These are phyloP conservation scores for Peromyscus leucopus DNA, from an alignment of 2,113 vertebrate species.

Conservation along the genomic window DNA sequence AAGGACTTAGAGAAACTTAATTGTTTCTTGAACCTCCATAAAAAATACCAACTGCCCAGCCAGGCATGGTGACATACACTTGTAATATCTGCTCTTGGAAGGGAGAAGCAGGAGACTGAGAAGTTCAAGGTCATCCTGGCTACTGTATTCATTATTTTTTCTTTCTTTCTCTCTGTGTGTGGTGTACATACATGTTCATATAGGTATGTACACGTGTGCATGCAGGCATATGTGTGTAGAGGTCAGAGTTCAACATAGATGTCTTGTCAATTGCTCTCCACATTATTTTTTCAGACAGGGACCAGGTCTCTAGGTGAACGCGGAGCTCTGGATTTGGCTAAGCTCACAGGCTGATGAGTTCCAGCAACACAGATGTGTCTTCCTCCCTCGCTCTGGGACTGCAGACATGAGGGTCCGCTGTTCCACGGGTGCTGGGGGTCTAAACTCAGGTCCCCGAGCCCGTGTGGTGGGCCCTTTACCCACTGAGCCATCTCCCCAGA, in stretches of 20 bases:
- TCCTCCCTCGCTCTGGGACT: not conserved
- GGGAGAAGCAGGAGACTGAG: not conserved
- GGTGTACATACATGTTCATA: not conserved
- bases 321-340: not conserved
- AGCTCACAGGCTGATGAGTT: not conserved
- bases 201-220: too few species aligned
- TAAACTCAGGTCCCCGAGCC: not conserved
- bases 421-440: not conserved
- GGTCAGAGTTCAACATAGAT: not conserved
- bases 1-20: constrained; percentile 19
- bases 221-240: not conserved
- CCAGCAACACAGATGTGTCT: not conserved
- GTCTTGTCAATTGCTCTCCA: not conserved
- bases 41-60: not conserved
- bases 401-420: not conserved
- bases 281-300: not conserved
- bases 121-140: too few species aligned
- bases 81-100: not conserved
- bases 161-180: not conserved
- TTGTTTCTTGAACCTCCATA: constrained; percentile 1
- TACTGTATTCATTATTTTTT: not conserved
- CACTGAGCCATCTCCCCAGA: not conserved
- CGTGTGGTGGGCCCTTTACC: not conserved
- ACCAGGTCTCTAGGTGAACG: not conserved
- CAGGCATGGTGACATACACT: not conserved